These are phyloP conservation scores for Agrotis puta DNA, from an alignment of 2,888 invertebrate species.

Conservation along the genomic window DNA sequence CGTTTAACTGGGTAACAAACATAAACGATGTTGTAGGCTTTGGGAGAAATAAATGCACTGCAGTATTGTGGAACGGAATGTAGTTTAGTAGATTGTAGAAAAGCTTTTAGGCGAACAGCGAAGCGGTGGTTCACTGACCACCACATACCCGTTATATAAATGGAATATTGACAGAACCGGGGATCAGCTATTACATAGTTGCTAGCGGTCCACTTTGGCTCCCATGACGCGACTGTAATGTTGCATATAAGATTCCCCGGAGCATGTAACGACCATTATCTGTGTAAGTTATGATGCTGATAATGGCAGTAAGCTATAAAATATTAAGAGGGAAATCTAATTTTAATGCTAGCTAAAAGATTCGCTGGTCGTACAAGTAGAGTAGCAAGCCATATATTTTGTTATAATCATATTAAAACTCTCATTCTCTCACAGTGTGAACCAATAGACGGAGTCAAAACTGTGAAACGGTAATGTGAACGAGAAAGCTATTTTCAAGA, in stretches of 20 bases:
- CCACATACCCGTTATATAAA: constrained; percentile 70
- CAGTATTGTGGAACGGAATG: constrained; percentile 63
- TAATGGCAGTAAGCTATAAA: constrained; percentile 60
- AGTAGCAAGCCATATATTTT: constrained; percentile 8
- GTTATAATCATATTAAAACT: constrained; percentile 43
- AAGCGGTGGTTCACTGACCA: constrained; percentile 67
- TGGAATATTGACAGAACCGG: constrained; percentile 67
- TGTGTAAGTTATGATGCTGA: constrained; percentile 68
- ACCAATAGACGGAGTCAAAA: constrained; percentile 45
- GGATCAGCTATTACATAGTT: constrained; percentile 65
- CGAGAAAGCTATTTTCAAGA: constrained; percentile 63
- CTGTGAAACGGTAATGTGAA: constrained; percentile 63
- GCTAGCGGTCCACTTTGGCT: constrained; percentile 50
- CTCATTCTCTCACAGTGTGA: constrained; percentile 6
- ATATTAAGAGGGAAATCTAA: constrained; percentile 53
- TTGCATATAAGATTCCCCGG: constrained; percentile 70
- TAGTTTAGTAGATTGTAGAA: constrained; percentile 74
- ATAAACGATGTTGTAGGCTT: constrained; percentile 45
- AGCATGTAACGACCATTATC: constrained; percentile 70
- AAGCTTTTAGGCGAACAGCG: constrained; percentile 78
- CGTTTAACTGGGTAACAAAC: constrained; percentile 20
- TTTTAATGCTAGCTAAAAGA: constrained; percentile 39
- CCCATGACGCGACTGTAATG: constrained; percentile 66
- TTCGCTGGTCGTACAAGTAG: constrained; percentile 1
- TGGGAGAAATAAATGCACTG: constrained; percentile 56